Percentiles rank a stretch among this genome's conserved stretches.
phyloP scores from a whole-genome alignment of 2,797 vertebrate species.

The Hoplostethus atlanticus region DNA sequence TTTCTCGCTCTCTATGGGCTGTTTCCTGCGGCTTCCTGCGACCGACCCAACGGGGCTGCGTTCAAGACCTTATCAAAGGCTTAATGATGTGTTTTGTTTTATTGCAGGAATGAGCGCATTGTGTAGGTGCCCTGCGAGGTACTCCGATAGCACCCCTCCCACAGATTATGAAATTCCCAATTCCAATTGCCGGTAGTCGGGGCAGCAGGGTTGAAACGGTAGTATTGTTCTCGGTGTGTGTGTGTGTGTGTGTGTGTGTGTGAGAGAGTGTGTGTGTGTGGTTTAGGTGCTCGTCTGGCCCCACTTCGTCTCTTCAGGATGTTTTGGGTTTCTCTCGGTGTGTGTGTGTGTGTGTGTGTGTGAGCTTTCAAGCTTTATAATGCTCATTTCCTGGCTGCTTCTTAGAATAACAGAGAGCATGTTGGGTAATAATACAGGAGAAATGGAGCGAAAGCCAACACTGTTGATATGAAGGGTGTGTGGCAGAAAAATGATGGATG shows the following conservation, averaged over 20 bases:
- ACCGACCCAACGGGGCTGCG: constrained; percentile 32
- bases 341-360: constrained; percentile 18
- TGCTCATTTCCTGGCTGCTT: constrained; percentile 80
- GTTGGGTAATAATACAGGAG: constrained; percentile 68
- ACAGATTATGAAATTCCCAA: constrained; percentile 52
- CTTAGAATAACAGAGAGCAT: constrained; percentile 72
- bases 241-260: constrained; percentile 34
- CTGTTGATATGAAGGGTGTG: constrained; percentile 59
- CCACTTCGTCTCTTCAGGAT: constrained; percentile 85
- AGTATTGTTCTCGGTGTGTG: constrained; percentile 75
- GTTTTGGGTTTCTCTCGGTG: constrained; percentile 71
- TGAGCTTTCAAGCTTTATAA: constrained; percentile 71
- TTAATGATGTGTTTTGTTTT: constrained; percentile 50
- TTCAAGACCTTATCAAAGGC: constrained; percentile 74
- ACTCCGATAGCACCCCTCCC: constrained; percentile 72
- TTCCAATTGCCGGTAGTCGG: constrained; percentile 79
- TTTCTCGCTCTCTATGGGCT: constrained; percentile 43
- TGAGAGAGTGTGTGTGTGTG: constrained; percentile 53
- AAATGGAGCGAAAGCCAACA: constrained; percentile 37
- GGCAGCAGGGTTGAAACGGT: constrained; percentile 68
- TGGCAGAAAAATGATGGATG: constrained; percentile 49
- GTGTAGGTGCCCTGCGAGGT: constrained; percentile 73
- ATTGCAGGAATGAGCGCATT: constrained; percentile 61
- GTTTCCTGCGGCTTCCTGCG: constrained; percentile 62
- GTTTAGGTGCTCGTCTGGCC: constrained; percentile 69